phyloP scores from a whole-genome alignment of 2,113 vertebrate species.

The Oplegnathus fasciatus region DNA sequence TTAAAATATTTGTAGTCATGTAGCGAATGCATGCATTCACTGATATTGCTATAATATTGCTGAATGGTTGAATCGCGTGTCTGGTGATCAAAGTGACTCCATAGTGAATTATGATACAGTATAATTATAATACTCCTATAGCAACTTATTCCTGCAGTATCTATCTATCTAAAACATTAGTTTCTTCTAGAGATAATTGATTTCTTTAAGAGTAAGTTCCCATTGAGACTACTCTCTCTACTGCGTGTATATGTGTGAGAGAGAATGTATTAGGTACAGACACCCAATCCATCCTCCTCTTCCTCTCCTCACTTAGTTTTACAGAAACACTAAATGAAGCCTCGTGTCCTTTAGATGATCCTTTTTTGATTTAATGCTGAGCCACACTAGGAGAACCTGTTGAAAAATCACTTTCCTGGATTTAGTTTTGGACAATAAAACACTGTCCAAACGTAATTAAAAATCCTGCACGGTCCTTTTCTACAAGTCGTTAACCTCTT shows the following conservation, averaged over 20 bases:
- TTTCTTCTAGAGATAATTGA: slow-evolving; percentile 62
- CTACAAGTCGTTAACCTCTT: slow-evolving; percentile 82
- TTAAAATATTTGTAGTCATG: neutral
- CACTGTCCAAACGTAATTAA: slow-evolving; percentile 81
- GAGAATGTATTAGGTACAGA: slow-evolving; percentile 58
- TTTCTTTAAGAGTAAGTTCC: slow-evolving; percentile 77
- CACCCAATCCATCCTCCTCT: slow-evolving; percentile 59
- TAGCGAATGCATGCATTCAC: neutral
- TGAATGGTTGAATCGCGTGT: neutral
- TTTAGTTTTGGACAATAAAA: slow-evolving; percentile 86
- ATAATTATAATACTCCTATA: slow-evolving; percentile 21
- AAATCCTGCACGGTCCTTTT: slow-evolving; percentile 67
- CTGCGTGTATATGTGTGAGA: slow-evolving; percentile 13
- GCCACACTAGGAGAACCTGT: slow-evolving; percentile 64
- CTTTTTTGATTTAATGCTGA: slow-evolving; percentile 75
- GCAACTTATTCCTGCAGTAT: slow-evolving; percentile 12
- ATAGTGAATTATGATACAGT: neutral
- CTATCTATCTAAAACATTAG: slow-evolving; percentile 44
- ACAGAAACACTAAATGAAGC: slow-evolving; percentile 76
- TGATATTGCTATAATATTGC: neutral
- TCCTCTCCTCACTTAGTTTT: slow-evolving; percentile 59
- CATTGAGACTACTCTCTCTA: slow-evolving; percentile 38
- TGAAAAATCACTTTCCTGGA: slow-evolving; percentile 78
- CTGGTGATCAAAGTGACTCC: neutral
- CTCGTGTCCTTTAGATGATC: slow-evolving; percentile 72